These are phyloP conservation scores for Cyclophora albipunctata DNA, from an alignment of 2,888 invertebrate species.

Conservation along the genomic window DNA sequence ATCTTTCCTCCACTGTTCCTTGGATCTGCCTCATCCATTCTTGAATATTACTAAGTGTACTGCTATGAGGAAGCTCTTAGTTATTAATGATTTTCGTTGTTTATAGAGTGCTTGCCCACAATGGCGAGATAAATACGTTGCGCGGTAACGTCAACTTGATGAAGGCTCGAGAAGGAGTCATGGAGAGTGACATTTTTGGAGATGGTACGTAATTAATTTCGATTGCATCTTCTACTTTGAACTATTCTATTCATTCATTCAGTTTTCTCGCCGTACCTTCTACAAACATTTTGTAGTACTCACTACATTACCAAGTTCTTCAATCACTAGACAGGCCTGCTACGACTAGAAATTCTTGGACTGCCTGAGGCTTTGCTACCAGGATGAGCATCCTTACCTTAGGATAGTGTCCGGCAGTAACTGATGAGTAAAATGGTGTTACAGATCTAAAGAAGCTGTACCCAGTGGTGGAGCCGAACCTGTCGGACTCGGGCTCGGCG, in stretches of 20 bases:
- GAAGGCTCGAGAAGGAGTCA: constrained; percentile 98
- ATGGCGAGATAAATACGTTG: constrained; percentile 99
- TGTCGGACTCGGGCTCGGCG: constrained; percentile 97
- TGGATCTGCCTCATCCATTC: no score
- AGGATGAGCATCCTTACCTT: no score
- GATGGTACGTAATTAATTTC: constrained; percentile 59
- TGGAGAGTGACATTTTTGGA: constrained; percentile 90
- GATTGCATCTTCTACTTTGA: background rate
- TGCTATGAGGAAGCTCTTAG: no score
- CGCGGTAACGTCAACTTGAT: constrained; percentile 98
- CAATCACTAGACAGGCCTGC: no score
- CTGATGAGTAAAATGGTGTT: background rate
- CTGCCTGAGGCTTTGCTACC: no score
- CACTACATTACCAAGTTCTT: no score
- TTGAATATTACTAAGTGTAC: no score
- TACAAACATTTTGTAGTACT: no score
- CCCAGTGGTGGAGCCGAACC: constrained; percentile 97
- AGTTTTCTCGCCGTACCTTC: no score
- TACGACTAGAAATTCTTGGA: no score
- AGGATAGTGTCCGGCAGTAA: no score
- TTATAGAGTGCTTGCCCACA: constrained; percentile 92
- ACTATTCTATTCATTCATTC: background rate
- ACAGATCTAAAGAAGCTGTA: constrained; percentile 88
- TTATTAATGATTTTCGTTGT: background rate
- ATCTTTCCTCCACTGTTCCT: no score